Percentiles rank a stretch among this genome's conserved stretches.
Conservation (phyloP, 2,113 vertebrate genomes). For the Spilogale gracilis region DNA sequence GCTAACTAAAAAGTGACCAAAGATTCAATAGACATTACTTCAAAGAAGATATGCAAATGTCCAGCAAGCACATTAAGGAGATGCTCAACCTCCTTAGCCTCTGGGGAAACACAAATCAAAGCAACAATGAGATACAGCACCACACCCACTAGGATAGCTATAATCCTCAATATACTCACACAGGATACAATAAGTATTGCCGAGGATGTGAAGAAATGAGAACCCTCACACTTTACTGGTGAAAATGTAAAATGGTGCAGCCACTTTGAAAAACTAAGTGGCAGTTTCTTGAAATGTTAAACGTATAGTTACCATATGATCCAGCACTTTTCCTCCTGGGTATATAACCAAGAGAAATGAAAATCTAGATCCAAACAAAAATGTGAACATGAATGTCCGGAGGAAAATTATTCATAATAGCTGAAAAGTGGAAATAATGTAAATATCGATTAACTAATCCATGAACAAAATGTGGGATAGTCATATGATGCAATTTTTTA, state of each 20-base stretch:
- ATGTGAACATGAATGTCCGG: not conserved
- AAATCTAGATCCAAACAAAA: not conserved
- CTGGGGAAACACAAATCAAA: not conserved
- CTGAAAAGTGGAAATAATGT: not conserved
- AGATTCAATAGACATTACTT: not conserved
- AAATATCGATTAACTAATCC: not conserved
- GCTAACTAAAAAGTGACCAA: not conserved
- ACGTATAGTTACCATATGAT: not conserved
- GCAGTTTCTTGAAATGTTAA: not conserved
- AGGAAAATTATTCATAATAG: not conserved
- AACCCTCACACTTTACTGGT: not conserved
- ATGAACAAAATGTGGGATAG: not conserved
- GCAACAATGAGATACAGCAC: not conserved
- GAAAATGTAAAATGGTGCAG: not conserved
- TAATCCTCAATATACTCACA: not conserved
- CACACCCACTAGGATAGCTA: fast-evolving
- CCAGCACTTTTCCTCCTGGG: not conserved
- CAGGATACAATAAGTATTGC: not conserved
- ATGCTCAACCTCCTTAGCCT: not conserved
- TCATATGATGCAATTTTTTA: not conserved
- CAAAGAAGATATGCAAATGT: not conserved
- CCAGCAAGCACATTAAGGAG: not conserved
- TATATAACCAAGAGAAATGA: not conserved
- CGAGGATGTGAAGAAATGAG: not conserved
- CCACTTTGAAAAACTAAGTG: not conserved